Evolutionary conservation across 2,113 vertebrate species (phyloP).

Genomic region (Chaenocephalus aceratus): DNA sequence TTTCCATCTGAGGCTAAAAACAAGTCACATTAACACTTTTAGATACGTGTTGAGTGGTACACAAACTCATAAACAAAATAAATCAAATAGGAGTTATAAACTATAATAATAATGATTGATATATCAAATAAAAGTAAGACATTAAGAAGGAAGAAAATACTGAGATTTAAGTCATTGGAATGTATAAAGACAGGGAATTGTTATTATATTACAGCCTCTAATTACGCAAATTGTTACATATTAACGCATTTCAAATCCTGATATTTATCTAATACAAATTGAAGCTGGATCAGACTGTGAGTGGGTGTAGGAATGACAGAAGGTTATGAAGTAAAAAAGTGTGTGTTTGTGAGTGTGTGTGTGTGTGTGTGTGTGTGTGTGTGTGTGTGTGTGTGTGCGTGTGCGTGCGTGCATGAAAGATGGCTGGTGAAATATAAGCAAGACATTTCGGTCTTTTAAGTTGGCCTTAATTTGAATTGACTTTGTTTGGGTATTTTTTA

Average conservation of each 20-base stretch:
- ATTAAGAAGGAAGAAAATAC: no score
- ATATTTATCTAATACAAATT: not conserved
- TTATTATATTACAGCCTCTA: not conserved
- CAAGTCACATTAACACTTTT: no score
- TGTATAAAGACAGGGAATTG: no score
- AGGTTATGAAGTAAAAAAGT: not conserved
- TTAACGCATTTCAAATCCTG: constrained; percentile 2
- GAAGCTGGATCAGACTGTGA: not conserved
- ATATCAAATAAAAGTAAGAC: no score
- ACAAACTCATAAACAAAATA: not conserved
- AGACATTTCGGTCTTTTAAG: constrained; percentile 13
- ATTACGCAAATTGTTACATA: not conserved
- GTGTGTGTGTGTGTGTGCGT: not conserved
- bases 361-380: not conserved
- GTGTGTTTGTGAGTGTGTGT: not conserved
- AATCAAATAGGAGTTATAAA: not conserved
- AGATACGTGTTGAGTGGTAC: no score
- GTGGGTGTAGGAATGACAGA: not conserved
- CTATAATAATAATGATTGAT: no score
- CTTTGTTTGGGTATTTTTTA: constrained; percentile 45
- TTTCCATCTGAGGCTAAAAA: not conserved
- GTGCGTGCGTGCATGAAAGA: not conserved
- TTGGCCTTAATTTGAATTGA: constrained; percentile 49
- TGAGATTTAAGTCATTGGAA: no score
- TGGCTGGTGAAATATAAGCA: constrained; percentile 1